phyloP scores from a whole-genome alignment of 1,140 invertebrate genomes.

The Tribolium castaneum region DNA sequence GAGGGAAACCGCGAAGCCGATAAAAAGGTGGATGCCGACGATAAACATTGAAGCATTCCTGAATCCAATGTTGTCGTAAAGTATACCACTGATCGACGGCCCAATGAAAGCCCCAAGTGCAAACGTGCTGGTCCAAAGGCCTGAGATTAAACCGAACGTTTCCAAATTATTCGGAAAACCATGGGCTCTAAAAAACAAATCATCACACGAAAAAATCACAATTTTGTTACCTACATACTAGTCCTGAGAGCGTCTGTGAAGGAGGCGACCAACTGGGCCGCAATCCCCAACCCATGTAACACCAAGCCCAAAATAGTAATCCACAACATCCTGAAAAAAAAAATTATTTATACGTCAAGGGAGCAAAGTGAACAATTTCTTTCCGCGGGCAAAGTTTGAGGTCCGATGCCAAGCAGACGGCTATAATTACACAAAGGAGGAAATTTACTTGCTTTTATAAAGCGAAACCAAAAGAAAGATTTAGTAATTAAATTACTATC shows the following conservation, averaged over 20 bases:
- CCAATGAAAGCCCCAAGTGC: slow-evolving; percentile 88
- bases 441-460: no score
- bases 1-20: slow-evolving; percentile 63
- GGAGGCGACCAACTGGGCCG: slow-evolving; percentile 83
- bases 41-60: slow-evolving; percentile 78
- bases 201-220: not conserved
- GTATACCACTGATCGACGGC: slow-evolving; percentile 80
- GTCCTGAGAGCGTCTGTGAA: slow-evolving; percentile 84
- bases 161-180: slow-evolving; percentile 84
- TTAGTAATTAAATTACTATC: no score
- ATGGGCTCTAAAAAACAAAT: slow-evolving; percentile 66
- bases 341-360: no score
- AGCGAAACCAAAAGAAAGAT: no score
- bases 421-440: no score
- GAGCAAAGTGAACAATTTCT: no score
- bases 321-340: slow-evolving; percentile 71
- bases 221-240: slow-evolving; percentile 71
- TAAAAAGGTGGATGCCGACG: slow-evolving; percentile 72
- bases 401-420: no score
- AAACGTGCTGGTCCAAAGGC: slow-evolving; percentile 87
- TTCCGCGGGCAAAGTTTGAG: no score
- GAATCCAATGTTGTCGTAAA: slow-evolving; percentile 81
- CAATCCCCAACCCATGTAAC: slow-evolving; percentile 82
- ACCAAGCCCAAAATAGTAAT: slow-evolving; percentile 76
- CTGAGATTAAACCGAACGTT: slow-evolving; percentile 86